Base-by-base conservation (phyloP, 2,797 vertebrate species). In the Spea hammondii region DNA sequence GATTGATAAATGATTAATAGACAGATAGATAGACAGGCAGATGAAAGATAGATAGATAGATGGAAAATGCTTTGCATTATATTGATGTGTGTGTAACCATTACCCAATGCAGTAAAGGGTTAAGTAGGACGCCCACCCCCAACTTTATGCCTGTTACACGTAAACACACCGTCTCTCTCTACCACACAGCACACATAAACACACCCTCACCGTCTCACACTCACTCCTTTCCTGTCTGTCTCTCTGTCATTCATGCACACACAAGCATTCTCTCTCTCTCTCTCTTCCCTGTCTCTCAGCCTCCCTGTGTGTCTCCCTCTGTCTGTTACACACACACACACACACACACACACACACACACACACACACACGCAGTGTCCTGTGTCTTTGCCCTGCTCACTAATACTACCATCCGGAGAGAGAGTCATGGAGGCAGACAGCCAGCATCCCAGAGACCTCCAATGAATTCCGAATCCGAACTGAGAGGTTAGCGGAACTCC, bases 331-430 rank as follows among this genome's bases (percentile, higher is more conserved):
- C 55, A 59, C 55, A 11, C 55, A 59, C 1, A 10, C 55, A 59
- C 1, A 59, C 5, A 9, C 11, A 2, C 55, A 2, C 55, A 59
- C 55, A 82, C 53, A 77, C 73, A 59, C 65, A 77, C 47, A 51
- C 76, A 77, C 77, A 78, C 82, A 83, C 78, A 65, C 72, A 69
- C 45, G 79, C 79, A 77, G 68, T 50, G 44, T 45, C 32, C 51
- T 54, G 44, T n/a, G 17, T 65, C 48, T 70, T 17, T 68, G 45
- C 55, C 53, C 64, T 62, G 51, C 68, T 76, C 60, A 80, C 59
- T 68, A 65, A 55, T 51, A 72, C 45, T 47, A 62, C 57, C 69
- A 72, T 72, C 79, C 74, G 77, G 12, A 49, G 71, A 71, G 6
- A 64, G 72, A 67, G 82, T 55, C 74, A 86, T 68, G 51, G 65